Evolutionary conservation across 2,113 vertebrate species (phyloP).

Genomic region (zebrafish (Danio rerio)): DNA sequence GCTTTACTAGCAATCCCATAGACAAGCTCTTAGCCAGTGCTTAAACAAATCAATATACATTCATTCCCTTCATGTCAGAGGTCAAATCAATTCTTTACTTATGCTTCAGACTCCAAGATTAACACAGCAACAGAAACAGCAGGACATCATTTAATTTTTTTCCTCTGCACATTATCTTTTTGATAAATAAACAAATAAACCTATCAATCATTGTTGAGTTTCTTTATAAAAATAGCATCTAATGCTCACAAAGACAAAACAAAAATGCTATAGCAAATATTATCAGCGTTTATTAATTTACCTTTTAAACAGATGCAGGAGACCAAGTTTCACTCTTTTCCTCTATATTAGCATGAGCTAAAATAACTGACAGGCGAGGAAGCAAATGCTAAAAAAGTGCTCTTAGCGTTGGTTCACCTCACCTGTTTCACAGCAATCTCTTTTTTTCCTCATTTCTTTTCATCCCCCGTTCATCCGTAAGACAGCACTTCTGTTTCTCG

Average conservation of each 20-base stretch:
- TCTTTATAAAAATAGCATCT: too few species aligned
- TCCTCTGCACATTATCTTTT: too few species aligned
- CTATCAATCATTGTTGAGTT: too few species aligned
- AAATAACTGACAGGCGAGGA: conserved; percentile 69
- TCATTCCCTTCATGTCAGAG: conserved; percentile 44
- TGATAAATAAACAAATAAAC: too few species aligned
- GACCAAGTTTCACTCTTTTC: not conserved
- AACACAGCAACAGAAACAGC: conserved; percentile 70
- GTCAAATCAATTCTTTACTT: conserved; percentile 50
- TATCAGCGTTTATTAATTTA: not conserved
- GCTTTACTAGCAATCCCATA: not conserved
- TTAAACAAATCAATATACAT: conserved; percentile 57
- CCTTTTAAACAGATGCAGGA: not conserved
- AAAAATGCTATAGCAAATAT: not conserved
- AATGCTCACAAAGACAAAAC: too few species aligned
- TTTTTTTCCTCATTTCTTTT: conserved; percentile 44
- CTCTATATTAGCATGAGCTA: not conserved
- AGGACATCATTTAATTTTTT: not conserved
- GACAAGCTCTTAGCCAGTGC: conserved; percentile 54
- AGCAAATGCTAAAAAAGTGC: conserved; percentile 68
- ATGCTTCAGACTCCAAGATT: conserved; percentile 64
- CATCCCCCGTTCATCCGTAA: conserved; percentile 53
- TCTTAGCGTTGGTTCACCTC: conserved; percentile 67
- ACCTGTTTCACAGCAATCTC: conserved; percentile 57
- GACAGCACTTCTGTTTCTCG: conserved; percentile 50